Conservation (phyloP, 2,888 invertebrate genomes). For the Drosophila emarginata region DNA sequence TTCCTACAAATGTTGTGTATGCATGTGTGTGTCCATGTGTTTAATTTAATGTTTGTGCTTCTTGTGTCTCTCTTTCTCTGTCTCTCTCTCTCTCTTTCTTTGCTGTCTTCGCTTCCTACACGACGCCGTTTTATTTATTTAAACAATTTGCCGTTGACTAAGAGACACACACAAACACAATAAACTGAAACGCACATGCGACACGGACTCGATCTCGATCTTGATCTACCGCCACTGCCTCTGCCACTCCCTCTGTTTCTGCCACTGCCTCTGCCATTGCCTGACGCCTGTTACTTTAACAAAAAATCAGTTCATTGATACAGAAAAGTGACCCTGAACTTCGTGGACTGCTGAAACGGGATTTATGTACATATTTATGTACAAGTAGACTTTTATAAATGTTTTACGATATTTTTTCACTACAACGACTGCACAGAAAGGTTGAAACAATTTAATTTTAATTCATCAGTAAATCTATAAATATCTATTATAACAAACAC, state of each 20-base stretch:
- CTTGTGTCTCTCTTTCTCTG: conserved; percentile 58
- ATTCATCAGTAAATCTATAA: no score
- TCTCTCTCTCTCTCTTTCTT: background rate
- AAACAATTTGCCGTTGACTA: conserved; percentile 64
- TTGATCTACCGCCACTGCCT: conserved; percentile 1
- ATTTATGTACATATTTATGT: conserved; percentile 6
- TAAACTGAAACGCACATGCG: background rate
- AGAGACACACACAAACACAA: conserved; percentile 36
- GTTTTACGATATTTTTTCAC: no score
- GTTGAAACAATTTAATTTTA: no score
- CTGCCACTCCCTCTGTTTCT: conserved; percentile 1
- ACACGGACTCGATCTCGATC: conserved; percentile 11
- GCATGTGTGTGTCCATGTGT: conserved; percentile 17
- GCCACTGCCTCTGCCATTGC: background rate
- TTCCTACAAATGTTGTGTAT: background rate
- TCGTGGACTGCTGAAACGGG: no score
- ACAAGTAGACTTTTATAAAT: no score
- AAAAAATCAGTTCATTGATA: conserved; percentile 66
- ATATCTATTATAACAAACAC: no score
- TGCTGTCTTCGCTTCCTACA: conserved; percentile 80
- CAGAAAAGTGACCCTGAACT: conserved; percentile 66
- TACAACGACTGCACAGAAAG: no score
- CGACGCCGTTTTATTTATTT: conserved; percentile 66
- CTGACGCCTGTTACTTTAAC: conserved; percentile 12
- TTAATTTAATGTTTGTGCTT: conserved; percentile 55